Conservation (phyloP, 2,888 invertebrate genomes). For the Nemurella pictetii region DNA sequence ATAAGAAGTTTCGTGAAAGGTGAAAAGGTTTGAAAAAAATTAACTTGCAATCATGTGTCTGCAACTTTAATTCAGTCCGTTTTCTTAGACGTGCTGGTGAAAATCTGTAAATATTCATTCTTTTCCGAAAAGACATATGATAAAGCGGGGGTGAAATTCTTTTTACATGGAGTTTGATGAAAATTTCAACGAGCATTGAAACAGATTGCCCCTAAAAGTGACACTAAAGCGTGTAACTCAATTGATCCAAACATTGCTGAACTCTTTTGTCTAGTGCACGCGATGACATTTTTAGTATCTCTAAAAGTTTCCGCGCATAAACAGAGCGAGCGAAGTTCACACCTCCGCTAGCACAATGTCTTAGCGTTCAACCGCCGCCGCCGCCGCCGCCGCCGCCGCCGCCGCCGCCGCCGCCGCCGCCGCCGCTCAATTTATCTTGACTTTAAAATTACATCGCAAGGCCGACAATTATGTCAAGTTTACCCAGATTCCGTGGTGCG, state of each 20-base stretch:
- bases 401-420: background rate
- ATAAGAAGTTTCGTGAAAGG: conserved; percentile 2
- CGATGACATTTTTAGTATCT: background rate
- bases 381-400: background rate
- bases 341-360: background rate
- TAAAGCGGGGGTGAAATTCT: too few relatives aligned
- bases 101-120: too few relatives aligned
- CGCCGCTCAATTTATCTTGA: background rate
- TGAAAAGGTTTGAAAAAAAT: too few relatives aligned
- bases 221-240: background rate
- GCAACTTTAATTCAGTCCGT: too few relatives aligned
- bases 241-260: background rate
- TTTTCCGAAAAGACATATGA: too few relatives aligned
- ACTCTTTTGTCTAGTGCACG: background rate
- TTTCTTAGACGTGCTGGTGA: too few relatives aligned
- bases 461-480: background rate
- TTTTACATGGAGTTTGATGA: too few relatives aligned
- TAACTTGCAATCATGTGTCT: too few relatives aligned
- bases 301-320: background rate
- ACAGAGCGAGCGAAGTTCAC: background rate
- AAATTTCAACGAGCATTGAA: background rate
- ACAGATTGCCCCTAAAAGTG: background rate
- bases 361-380: background rate
- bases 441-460: background rate
- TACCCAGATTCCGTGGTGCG: background rate